Base-by-base conservation (phyloP, 2,797 vertebrate genomes). In the Acipenser ruthenus region DNA sequence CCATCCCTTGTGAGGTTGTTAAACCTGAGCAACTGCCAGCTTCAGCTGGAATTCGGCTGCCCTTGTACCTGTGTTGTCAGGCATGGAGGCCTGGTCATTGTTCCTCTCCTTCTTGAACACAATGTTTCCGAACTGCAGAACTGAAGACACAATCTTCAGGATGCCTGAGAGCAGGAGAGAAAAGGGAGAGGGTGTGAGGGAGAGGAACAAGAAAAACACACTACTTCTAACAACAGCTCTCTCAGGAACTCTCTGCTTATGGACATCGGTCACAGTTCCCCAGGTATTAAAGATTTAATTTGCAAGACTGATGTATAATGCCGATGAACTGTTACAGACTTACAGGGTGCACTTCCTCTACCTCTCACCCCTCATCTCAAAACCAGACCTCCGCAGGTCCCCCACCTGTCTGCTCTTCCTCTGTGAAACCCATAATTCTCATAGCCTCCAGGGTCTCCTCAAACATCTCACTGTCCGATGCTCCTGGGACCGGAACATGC, bases 91-190 rank as follows among this genome's bases (percentile, higher is more conserved):
- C 79, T 98, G 95, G 73, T 98, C 95, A 62, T 96, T 97, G 77
- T 96, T 98, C 75, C 95, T 93, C 77, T 98, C 96, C 74, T 95
- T 98, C 83, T 97, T 98, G 86, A 98, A 98, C 78, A 93, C 90
- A 10, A 98, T 97, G 67, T 99, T 99, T 60, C 96, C 96, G 50
- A 99, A 88, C 68, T 98, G 95, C 65, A 98, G 90, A 68, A 98
- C 95, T 0, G 93, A 91, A 8, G 96, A 99, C 65, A 96, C 95
- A 0, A 97, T 92, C 77, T 85, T 98, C 77, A 98, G 66, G 70
- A 97, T 90, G 37, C 94, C 96, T 99, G 82, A 1, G 60, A 64
- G 0, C 63, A 53, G 65, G 68, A 69, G 4, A 61, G 59, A 53
- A 18, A 56, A 7, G 8, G 49, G 74, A 72, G n/a, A 77, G 3